Evolutionary conservation across 2,113 vertebrate species (phyloP).

Genomic region (Sceloporus undulatus): DNA sequence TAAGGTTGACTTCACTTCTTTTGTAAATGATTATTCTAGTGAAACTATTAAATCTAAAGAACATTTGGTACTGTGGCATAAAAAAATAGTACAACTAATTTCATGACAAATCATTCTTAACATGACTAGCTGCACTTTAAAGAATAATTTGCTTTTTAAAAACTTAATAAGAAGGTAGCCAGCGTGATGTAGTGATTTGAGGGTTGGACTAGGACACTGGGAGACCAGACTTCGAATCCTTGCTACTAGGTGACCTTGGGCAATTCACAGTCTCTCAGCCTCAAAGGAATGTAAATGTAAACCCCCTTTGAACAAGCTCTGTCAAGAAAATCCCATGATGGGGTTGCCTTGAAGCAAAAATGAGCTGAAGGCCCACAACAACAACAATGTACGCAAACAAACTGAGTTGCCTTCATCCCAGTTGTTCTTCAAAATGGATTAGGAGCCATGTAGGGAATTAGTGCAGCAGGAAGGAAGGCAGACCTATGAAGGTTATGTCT

Average conservation of each 20-base stretch:
- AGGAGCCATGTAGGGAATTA: background rate
- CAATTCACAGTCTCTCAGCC: too few species aligned
- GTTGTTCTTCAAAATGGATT: background rate
- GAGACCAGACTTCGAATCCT: too few species aligned
- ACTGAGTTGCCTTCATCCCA: too few species aligned
- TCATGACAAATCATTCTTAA: constrained; percentile 26
- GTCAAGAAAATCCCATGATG: too few species aligned
- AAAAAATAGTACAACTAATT: constrained; percentile 33
- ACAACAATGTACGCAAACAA: too few species aligned
- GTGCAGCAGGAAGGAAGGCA: background rate
- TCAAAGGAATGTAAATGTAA: too few species aligned
- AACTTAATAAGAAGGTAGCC: background rate
- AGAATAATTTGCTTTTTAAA: constrained; percentile 8
- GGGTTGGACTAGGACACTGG: too few species aligned
- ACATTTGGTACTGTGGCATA: constrained; percentile 29
- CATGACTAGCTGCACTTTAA: constrained; percentile 17
- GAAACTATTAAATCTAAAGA: constrained; percentile 28
- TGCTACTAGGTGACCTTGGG: too few species aligned
- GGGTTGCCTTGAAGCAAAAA: too few species aligned
- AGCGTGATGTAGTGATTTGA: background rate
- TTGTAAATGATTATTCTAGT: constrained; percentile 25
- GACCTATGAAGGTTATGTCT: background rate
- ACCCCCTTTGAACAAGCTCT: too few species aligned
- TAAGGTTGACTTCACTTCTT: constrained; percentile 23
- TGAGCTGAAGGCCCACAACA: too few species aligned